Percentiles rank a stretch among this genome's conserved stretches.
phyloP scores from a whole-genome alignment of 2,888 invertebrate genomes.

The Sericinus montela region DNA sequence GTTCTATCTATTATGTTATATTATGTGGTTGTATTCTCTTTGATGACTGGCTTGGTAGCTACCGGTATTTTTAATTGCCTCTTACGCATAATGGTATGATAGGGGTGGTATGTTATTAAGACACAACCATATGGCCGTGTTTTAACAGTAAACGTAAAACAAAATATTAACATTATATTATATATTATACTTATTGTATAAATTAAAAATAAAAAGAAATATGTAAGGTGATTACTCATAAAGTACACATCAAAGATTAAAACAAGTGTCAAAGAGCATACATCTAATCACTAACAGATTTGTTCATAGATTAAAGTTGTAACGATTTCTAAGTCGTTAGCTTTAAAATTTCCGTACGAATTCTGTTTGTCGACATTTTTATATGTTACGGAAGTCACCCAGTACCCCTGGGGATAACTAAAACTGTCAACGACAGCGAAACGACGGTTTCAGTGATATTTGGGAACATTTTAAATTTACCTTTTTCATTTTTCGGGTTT shows the following conservation, averaged over 20 bases:
- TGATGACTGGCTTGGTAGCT: no score
- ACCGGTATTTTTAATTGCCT: no score
- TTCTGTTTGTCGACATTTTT: not conserved
- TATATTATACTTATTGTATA: no score
- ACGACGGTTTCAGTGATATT: not conserved
- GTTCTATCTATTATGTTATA: no score
- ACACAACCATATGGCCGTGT: no score
- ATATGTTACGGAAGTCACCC: not conserved
- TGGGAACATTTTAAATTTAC: not conserved
- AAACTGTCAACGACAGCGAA: constrained; percentile 2
- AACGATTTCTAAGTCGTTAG: not conserved
- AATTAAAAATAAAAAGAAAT: no score
- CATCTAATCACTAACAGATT: not conserved
- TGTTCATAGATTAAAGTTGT: constrained; percentile 16
- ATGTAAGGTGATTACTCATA: no score
- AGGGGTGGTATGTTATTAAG: no score
- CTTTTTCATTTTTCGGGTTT: not conserved
- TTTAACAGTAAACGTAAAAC: no score
- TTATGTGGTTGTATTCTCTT: no score
- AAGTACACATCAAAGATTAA: not conserved
- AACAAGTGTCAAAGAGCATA: not conserved
- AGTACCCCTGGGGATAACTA: not conserved
- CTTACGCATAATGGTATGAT: no score
- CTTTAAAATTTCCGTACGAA: not conserved
- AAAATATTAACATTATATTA: no score